These are phyloP conservation scores for Parauchenoglanis ngamensis DNA, from an alignment of 2,797 vertebrate species.

Conservation along the genomic window DNA sequence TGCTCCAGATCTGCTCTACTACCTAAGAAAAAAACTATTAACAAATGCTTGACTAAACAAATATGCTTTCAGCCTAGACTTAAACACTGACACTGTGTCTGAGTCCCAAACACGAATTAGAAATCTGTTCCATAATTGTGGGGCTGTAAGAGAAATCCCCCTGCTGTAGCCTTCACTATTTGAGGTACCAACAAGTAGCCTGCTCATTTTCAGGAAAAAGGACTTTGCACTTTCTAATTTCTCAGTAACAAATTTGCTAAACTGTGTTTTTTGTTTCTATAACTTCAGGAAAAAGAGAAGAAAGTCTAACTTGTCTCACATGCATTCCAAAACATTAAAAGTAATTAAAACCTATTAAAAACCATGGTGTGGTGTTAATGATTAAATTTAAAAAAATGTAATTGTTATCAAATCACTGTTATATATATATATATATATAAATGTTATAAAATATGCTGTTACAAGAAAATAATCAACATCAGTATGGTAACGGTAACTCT, in stretches of 20 bases:
- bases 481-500: not conserved
- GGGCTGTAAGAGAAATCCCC: too few relatives aligned
- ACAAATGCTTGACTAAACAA: too few relatives aligned
- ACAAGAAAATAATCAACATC: not conserved
- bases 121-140: too few relatives aligned
- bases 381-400: too few relatives aligned
- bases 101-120: too few relatives aligned
- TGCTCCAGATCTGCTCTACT: too few relatives aligned
- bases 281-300: not conserved
- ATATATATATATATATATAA: not conserved
- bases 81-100: too few relatives aligned
- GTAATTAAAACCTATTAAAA: not conserved
- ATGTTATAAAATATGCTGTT: not conserved
- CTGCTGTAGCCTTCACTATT: too few relatives aligned
- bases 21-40: too few relatives aligned
- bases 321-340: not conserved
- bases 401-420: not conserved
- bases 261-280: not conserved
- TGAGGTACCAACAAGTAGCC: too few relatives aligned
- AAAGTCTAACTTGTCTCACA: not conserved
- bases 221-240: not conserved
- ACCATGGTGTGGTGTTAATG: too few relatives aligned
- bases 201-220: not conserved
- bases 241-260: not conserved
- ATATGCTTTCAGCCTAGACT: too few relatives aligned